phyloP scores from a whole-genome alignment of 2,113 vertebrate species.

The Ceratotherium simum region DNA sequence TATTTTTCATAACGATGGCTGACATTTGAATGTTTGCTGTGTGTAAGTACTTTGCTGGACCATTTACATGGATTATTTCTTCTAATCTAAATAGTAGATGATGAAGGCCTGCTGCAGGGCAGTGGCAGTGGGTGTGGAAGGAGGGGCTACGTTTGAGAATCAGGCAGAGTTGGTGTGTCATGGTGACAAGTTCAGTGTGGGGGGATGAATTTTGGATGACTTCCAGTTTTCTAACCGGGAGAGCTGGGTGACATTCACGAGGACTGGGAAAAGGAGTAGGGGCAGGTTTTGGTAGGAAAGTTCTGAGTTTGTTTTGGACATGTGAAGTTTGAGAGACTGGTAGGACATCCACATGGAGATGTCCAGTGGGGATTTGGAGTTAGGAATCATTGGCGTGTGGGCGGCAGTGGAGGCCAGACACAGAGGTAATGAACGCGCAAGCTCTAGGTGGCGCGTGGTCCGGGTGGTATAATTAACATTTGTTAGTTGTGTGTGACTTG shows the following conservation, averaged over 20 bases:
- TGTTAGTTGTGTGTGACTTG: neutral
- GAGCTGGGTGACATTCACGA: neutral
- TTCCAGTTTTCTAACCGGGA: neutral
- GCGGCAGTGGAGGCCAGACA: neutral
- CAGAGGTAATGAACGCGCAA: neutral
- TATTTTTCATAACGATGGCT: conserved; percentile 17
- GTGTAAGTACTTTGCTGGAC: neutral
- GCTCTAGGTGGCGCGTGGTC: neutral
- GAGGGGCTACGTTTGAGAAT: neutral
- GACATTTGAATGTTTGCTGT: neutral
- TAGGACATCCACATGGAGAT: neutral
- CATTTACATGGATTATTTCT: neutral
- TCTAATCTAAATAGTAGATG: neutral
- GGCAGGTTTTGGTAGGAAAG: neutral
- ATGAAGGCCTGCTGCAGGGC: neutral
- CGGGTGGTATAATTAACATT: neutral
- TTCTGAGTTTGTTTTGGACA: neutral
- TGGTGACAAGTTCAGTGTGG: neutral
- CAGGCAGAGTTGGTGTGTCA: neutral
- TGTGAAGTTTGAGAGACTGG: neutral
- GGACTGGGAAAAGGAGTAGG: neutral
- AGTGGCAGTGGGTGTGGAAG: neutral
- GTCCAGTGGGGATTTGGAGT: neutral
- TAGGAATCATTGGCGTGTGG: neutral
- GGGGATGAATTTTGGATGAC: neutral